Base-by-base conservation (phyloP, 1,140 invertebrate genomes). In the Vanessa tameamea region DNA sequence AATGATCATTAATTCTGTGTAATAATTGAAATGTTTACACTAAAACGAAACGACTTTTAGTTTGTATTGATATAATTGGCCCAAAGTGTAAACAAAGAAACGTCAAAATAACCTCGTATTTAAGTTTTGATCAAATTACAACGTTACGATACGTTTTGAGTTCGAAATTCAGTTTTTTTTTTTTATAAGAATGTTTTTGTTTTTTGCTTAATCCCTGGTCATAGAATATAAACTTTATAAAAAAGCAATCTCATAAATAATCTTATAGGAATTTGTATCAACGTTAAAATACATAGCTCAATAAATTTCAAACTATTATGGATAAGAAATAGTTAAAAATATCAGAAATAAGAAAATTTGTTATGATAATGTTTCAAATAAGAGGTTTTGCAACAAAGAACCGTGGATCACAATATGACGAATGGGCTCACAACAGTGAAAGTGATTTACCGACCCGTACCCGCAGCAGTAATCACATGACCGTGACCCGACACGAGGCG, bases 361-460 rank as follows among this genome's bases (percentile, higher is more conserved):
- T 37, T 23, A 15, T 47, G 69, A 50, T 55, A 65, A 64, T 37
- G 59, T 59, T 16, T 51, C 69, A 74, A 37, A 43, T 43, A 47
- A 67, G 69, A 55, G 66, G 64, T 77, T 67, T 77, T 69, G 74
- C 75, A 75, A 81, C 77, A 78, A 80, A 80, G 78, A 80, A 75
- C 64, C 64, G 53, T 20, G 59, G 72, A 75, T 78, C 70, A 73
- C 37, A 43, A 43, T 67, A 77, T 76, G 76, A 80, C 68, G 73
- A 78, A 73, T 73, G 61, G 68, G 70, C 77, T 71, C 71, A 50
- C 47, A 77, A 76, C 78, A 83, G 85, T 87, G 85, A 87, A 87
- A 87, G 85, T 87, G 81, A 81, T 77, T 65, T 66, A 68, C 67
- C 63, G 63, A 61, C 68, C 57, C 26, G 48, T 43, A 63, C 69